Evolutionary conservation across 2,113 vertebrate species (phyloP), one percentile per base, ranked within the genome.

Genomic region (Fulica atra): DNA sequence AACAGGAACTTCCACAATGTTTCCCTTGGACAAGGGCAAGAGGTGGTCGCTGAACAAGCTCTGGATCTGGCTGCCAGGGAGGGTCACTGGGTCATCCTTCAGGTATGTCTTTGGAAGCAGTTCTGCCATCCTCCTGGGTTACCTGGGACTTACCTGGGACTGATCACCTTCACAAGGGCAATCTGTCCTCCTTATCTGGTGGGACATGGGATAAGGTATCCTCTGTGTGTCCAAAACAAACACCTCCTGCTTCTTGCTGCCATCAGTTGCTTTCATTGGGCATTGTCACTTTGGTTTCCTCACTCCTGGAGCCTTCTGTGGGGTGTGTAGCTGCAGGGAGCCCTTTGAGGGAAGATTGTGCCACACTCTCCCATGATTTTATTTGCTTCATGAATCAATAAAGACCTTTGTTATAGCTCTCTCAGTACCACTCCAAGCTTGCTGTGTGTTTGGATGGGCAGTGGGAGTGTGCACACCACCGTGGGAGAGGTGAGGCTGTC

Each of bases 1-100:
- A 99, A 98, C 94, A 91, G 82, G 92, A 99, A 99, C 92, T 98
- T 99, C 64, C 99, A 99, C 98, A 99, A 99, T 4, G 97, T 99
- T 14, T 99, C 99, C 44, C 96, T 99, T 59, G 99, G 99, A 11
- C 99, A 99, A 97, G 99, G 99, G 54, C 99, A 99, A 84, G 99
- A 99, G 85, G 94, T 98, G 0, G 97, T 99, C 35, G 99, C 99
- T 26, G 99, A 99, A 36, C 98, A 98, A 70, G 97, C 98, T 2
- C 97, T 99, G 46, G 98, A 98, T 33, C 50, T 99, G 69, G 99
- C 99, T 65, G 98, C 99, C 0, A 95, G 95, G 92, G 98, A 98
- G 17, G 99, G 99, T 6, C 99, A 99, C 94, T 99, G 99, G 99
- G 99, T 99, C 70, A 99, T 99, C 95, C 96, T 99, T 42, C 99